A percentile compares a stretch with the other conserved stretches of the same genome.
Conservation (phyloP, 2,113 vertebrate species). For the Castor canadensis region DNA sequence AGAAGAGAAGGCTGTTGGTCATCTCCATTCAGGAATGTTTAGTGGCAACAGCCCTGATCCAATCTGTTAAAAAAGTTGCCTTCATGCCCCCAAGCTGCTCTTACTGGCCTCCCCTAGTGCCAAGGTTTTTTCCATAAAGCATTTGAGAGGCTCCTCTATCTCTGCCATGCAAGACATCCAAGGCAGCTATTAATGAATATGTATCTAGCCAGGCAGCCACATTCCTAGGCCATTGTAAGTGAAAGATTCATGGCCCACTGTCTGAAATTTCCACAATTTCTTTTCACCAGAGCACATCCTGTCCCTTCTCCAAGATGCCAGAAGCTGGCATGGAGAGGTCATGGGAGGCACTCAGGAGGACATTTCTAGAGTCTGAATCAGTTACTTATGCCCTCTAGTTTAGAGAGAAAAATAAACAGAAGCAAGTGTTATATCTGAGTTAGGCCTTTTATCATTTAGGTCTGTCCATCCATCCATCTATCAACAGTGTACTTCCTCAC, state of each 20-base stretch:
- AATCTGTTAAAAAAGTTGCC: not conserved
- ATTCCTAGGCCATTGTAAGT: fast-evolving
- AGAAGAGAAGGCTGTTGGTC: not conserved
- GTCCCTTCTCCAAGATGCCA: not conserved
- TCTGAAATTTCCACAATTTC: not conserved
- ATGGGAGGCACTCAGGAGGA: not conserved
- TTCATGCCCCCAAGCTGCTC: not conserved
- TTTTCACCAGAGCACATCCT: not conserved
- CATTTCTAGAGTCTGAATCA: not conserved
- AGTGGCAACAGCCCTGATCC: not conserved
- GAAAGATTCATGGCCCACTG: not conserved
- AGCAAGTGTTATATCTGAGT: not conserved
- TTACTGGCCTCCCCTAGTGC: not conserved
- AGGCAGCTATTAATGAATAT: not conserved
- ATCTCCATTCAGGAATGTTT: not conserved
- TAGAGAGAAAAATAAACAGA: not conserved
- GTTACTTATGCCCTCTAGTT: not conserved
- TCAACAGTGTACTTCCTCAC: not conserved
- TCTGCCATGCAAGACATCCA: not conserved
- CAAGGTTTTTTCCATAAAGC: not conserved
- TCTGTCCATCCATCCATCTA: fast-evolving
- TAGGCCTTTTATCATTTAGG: not conserved
- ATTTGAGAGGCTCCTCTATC: not conserved
- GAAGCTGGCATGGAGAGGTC: not conserved
- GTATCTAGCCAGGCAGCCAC: not conserved